Evolutionary conservation across 2,888 invertebrate genomes (phyloP), one percentile per base, ranked within the genome.

Genomic region (Phasia obesa): DNA sequence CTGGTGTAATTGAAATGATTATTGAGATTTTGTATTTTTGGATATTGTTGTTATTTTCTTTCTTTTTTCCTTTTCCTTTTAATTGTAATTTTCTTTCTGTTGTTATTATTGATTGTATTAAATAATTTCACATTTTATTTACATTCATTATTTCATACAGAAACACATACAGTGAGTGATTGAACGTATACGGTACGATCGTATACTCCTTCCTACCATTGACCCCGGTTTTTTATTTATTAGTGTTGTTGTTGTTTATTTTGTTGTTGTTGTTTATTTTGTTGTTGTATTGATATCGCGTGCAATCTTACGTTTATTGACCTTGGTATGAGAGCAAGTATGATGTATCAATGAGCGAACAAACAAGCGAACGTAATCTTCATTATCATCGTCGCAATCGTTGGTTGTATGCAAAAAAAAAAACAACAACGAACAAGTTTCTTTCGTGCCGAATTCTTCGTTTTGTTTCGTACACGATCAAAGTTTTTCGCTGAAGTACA

Each of bases 241-340:
- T 71, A 44, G 57, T 70, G 31, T 57, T 67, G n/a, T 44, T 78
- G 51, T 44, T 57, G 42, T 69, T 67, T 38, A 55, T 78, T 59
- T 62, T 76, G 59, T 71, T 85, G 77, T 77, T 77, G 74, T 77
- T 81, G 76, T 81, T 75, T 71, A 83, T 79, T 31, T 65, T 73
- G 55, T 76, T 62, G 71, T 76, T 83, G 76, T 64, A 73, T 80
- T 78, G 85, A 85, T 85, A 84, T 85, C 85, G 84, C 85, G 83
- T 85, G 85, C 84, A 85, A 79, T 85, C 76, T 84, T 85, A 82
- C 84, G 85, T 85, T 85, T 85, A 85, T 85, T 85, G 85, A 84
- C 85, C 85, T 85, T 85, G 85, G 84, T 83, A 83, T 83, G 79
- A 83, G 79, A 79, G 79, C 79, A 83, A 83, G 83, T 83, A 79